Base-by-base conservation (phyloP, 64 coral and sea anemone species). In the Cladopsammia gracilis region DNA sequence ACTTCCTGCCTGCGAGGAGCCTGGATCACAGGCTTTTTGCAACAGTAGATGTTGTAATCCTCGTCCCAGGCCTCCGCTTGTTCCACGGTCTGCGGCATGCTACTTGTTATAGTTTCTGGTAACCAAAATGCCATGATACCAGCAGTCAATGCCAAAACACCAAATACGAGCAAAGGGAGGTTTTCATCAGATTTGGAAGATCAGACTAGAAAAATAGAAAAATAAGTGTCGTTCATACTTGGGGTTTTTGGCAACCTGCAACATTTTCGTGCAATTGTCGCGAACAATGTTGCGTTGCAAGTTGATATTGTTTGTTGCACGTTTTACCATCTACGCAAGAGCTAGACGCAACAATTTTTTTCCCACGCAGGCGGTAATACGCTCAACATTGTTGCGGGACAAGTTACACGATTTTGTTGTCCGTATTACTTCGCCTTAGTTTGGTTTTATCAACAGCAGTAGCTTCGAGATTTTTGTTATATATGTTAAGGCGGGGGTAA, bases 31-130 rank as follows among this genome's bases (percentile, higher is more conserved):
- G 57, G 78, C 13, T 62, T 82, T 64, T 62, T 61, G 16, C 78
- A 82, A 14, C 78, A 82, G 57, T 82, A 82, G 2, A 82, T 62
- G 57, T 64, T 94, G n/a, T 94, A 89, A 83, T 94, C 92, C 46
- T 94, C 92, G 65, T 94, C 54, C 92, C 92, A 89, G 64, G 86
- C 56, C 77, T 94, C 92, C 23, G 76, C 92, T 94, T 94, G 85
- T 54, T 94, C 92, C 77, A 94, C 76, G 20, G 92, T 89, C 64
- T 94, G 92, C 49, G 92, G 76, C 86, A 94, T 94, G 15, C 69
- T 65, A 34, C 75, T 54, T 58, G 88, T 88, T 20, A 94, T 48
- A 48, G 92, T 94, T 89, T 94, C 92, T 45, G 92, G 92, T 51
- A 94, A 64, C 67, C 85, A 58, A 48, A 94, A 79, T 3, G 92